phyloP scores from a whole-genome alignment of 1,140 invertebrate species.

The Geopemphigus sp. region DNA sequence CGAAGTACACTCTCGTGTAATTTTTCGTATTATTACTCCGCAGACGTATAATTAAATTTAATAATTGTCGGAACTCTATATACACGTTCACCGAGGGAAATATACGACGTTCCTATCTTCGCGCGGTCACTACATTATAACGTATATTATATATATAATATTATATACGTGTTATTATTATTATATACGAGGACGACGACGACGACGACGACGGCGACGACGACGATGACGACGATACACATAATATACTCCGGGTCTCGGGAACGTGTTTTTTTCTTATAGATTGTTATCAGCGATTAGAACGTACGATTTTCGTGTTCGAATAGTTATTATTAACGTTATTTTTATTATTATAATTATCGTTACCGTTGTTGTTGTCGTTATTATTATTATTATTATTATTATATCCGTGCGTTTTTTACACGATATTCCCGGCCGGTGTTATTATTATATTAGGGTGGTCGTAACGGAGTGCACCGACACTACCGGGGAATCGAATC shows the following conservation, averaged over 20 bases:
- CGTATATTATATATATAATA: neutral
- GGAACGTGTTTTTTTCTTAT: constrained; percentile 18
- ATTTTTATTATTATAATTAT: neutral
- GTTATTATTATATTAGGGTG: neutral
- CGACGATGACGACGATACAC: constrained; percentile 15
- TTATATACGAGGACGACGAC: neutral
- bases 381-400: constrained; percentile 8
- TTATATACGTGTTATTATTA: too few relatives aligned
- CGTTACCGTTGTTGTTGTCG: neutral
- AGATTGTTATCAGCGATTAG: constrained; percentile 32
- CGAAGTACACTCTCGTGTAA: neutral
- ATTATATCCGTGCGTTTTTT: neutral
- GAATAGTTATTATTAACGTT: constrained; percentile 13
- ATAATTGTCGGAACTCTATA: constrained; percentile 21
- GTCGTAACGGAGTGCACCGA: too few relatives aligned
- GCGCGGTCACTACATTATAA: neutral
- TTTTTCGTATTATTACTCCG: constrained; percentile 26
- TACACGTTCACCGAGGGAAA: neutral
- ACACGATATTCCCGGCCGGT: neutral
- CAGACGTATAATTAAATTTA: constrained; percentile 41
- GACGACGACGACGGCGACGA: neutral
- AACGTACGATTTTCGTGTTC: constrained; percentile 23
- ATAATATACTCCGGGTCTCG: neutral
- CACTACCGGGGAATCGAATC: constrained; percentile 16
- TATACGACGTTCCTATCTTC: neutral